These are phyloP conservation scores for Heliconius ismenius DNA, from an alignment of 2,888 invertebrate species.

Conservation along the genomic window DNA sequence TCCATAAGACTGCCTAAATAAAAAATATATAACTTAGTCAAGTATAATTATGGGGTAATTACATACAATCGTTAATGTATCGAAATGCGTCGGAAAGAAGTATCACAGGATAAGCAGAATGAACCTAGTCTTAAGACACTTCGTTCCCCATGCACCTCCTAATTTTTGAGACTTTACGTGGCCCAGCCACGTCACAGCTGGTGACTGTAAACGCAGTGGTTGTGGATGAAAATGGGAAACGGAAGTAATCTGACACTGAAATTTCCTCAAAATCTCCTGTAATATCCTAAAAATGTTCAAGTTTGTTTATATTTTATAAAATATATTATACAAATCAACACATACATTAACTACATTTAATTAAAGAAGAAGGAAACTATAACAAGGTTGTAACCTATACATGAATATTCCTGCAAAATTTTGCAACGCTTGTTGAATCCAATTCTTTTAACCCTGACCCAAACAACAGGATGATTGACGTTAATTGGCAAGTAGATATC, in stretches of 20 bases:
- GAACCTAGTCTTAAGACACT: no score
- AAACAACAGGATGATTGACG: neutral
- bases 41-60: no score
- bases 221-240: neutral
- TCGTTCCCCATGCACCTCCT: no score
- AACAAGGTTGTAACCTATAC: neutral
- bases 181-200: neutral
- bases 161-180: no score
- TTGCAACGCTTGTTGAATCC: neutral
- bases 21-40: neutral
- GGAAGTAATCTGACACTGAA: neutral
- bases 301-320: neutral
- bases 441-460: slow-evolving; percentile 2
- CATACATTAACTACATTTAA: neutral
- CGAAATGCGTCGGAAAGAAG: no score
- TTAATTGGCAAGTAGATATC: slow-evolving; percentile 1
- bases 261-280: neutral
- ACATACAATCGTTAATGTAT: no score
- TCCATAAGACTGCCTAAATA: slow-evolving; percentile 59
- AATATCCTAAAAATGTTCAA: neutral
- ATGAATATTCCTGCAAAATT: neutral
- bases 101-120: no score
- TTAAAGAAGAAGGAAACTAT: neutral
- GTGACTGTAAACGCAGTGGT: neutral
- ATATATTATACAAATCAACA: no score